These are phyloP conservation scores for Mustelus asterias DNA, from an alignment of 2,113 vertebrate genomes.

Conservation along the genomic window DNA sequence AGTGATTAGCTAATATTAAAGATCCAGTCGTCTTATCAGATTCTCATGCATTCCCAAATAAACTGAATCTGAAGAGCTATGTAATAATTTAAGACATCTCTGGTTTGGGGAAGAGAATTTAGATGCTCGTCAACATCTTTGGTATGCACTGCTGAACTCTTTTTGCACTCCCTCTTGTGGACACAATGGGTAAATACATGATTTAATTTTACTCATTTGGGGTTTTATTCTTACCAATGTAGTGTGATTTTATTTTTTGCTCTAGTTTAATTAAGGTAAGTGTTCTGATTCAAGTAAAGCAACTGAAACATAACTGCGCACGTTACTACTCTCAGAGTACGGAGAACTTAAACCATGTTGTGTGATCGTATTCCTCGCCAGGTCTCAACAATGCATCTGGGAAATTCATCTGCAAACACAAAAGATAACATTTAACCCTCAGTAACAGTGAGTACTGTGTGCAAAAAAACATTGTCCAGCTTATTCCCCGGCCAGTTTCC, in stretches of 20 bases:
- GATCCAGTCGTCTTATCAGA: background rate
- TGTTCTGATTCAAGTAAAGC: constrained; percentile 13
- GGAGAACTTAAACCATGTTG: constrained; percentile 68
- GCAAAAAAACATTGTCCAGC: background rate
- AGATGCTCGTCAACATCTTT: background rate
- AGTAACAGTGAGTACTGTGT: background rate
- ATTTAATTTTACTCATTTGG: background rate
- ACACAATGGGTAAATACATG: background rate
- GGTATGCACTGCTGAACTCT: background rate
- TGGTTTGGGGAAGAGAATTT: background rate
- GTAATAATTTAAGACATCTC: background rate
- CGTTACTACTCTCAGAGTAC: constrained; percentile 46
- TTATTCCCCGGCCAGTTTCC: background rate
- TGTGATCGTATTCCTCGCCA: constrained; percentile 70
- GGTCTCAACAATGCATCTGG: constrained; percentile 68
- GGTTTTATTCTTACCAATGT: background rate
- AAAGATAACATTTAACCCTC: background rate
- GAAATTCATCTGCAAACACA: constrained; percentile 64
- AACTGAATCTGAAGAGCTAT: background rate
- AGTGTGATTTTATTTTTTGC: background rate
- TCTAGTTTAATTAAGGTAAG: background rate
- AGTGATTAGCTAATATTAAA: background rate
- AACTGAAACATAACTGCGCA: background rate
- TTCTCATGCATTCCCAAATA: background rate
- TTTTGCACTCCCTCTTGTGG: background rate